Evolutionary conservation across 2,888 invertebrate genomes (phyloP).

Genomic region (Drosophila colorata): DNA sequence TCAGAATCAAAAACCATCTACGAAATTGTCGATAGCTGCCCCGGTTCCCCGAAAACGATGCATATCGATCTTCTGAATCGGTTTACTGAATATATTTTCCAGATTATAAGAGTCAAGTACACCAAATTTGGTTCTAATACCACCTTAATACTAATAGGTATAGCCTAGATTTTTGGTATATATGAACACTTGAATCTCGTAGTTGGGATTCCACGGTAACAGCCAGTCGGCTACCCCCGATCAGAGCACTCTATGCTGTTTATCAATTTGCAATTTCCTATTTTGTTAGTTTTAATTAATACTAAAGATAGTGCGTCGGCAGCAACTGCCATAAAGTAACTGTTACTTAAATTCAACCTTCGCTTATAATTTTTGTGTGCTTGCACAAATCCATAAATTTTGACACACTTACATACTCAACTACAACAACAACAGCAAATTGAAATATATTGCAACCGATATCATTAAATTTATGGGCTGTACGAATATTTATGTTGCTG

Average conservation of each 20-base stretch:
- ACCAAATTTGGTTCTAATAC: too few relatives aligned
- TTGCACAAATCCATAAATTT: slow-evolving; percentile 72
- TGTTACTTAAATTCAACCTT: slow-evolving; percentile 66
- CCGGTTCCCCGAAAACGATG: too few relatives aligned
- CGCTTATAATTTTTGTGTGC: slow-evolving; percentile 58
- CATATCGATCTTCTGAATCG: too few relatives aligned
- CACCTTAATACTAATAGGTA: too few relatives aligned
- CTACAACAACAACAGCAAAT: slow-evolving; percentile 37
- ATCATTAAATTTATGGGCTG: slow-evolving; percentile 66
- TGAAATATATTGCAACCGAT: slow-evolving; percentile 68
- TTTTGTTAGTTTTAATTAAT: slow-evolving; percentile 76
- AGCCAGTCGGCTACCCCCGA: not conserved
- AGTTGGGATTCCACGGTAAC: not conserved
- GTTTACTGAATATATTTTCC: too few relatives aligned
- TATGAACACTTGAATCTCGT: too few relatives aligned
- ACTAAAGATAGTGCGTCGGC: slow-evolving; percentile 71
- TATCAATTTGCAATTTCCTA: slow-evolving; percentile 77
- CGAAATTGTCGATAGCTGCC: too few relatives aligned
- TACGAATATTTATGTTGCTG: slow-evolving; percentile 61
- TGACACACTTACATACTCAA: slow-evolving; percentile 54
- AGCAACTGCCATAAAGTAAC: slow-evolving; percentile 50
- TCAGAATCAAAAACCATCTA: too few relatives aligned
- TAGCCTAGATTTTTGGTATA: too few relatives aligned
- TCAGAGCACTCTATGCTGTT: slow-evolving; percentile 19
- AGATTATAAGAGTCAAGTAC: too few relatives aligned